Evolutionary conservation across 2,888 invertebrate species (phyloP).

Genomic region (Netelia inedita): DNA sequence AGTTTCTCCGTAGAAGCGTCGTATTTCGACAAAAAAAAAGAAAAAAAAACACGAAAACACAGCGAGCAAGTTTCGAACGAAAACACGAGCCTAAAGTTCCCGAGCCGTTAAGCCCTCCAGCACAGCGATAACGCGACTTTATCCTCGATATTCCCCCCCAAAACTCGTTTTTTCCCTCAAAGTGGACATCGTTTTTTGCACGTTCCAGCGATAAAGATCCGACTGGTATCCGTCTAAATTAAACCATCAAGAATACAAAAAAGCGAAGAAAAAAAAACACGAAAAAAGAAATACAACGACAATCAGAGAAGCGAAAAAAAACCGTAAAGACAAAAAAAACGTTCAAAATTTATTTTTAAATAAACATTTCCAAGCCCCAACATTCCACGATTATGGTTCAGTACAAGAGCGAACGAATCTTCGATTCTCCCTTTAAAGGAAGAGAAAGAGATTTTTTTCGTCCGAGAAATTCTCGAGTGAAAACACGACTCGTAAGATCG

Average conservation of each 20-base stretch:
- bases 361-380: slow-evolving; percentile 2
- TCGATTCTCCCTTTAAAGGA: too few relatives aligned
- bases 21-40: background rate
- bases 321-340: slow-evolving; percentile 27
- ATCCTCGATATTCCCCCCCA: background rate
- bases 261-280: slow-evolving; percentile 1
- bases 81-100: background rate
- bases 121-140: slow-evolving; percentile 31
- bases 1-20: too few relatives aligned
- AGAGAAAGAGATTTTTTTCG: too few relatives aligned
- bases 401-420: slow-evolving; percentile 14
- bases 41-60: background rate
- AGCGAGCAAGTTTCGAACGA: background rate
- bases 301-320: background rate
- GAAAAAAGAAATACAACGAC: background rate
- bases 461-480: too few relatives aligned
- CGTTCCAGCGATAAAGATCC: slow-evolving; percentile 52
- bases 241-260: slow-evolving; percentile 49
- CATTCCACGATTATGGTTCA: slow-evolving; percentile 59
- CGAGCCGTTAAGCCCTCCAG: slow-evolving; percentile 24
- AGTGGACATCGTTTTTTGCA: slow-evolving; percentile 29
- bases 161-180: slow-evolving; percentile 57
- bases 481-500: too few relatives aligned
- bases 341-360: slow-evolving; percentile 29
- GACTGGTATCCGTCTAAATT: slow-evolving; percentile 59